A percentile compares a stretch with the other conserved stretches of the same genome.
Evolutionary conservation across 1,140 invertebrate species (phyloP).

Genomic region (Drosophila punjabiensis): DNA sequence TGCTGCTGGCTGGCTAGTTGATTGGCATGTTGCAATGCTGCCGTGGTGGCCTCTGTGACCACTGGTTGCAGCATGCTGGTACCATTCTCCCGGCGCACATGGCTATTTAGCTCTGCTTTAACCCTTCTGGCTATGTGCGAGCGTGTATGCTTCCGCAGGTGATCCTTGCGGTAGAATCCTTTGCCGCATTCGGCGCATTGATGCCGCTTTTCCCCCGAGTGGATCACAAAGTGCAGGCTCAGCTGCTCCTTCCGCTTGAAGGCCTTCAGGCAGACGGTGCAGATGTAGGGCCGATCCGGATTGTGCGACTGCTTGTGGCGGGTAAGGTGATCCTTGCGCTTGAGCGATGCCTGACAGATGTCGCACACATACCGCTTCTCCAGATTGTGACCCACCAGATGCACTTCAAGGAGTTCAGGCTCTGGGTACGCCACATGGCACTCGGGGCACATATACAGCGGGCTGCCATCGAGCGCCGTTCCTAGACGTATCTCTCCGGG

Average conservation of each 20-base stretch:
- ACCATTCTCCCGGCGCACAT: constrained; percentile 78
- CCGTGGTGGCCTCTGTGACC: constrained; percentile 72
- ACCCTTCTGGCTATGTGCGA: constrained; percentile 93
- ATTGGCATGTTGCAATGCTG: constrained; percentile 69
- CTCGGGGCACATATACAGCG: constrained; percentile 93
- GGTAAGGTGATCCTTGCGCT: constrained; percentile 93
- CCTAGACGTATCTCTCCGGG: constrained; percentile 93
- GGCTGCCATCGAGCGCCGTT: constrained; percentile 93
- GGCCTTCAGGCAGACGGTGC: constrained; percentile 93
- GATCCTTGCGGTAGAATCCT: constrained; percentile 91
- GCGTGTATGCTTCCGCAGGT: constrained; percentile 91
- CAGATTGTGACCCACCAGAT: constrained; percentile 91
- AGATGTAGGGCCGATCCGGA: constrained; percentile 92
- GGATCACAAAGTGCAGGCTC: constrained; percentile 93
- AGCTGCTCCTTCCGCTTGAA: constrained; percentile 95
- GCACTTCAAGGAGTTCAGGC: constrained; percentile 92
- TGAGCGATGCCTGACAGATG: constrained; percentile 93
- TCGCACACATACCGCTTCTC: constrained; percentile 93
- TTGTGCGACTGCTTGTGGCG: constrained; percentile 93
- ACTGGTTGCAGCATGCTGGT: constrained; percentile 82
- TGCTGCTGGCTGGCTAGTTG: constrained; percentile 67
- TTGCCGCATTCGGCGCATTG: constrained; percentile 94
- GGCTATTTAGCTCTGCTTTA: constrained; percentile 91
- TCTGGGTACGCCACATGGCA: constrained; percentile 95
- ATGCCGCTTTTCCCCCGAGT: constrained; percentile 94